Evolutionary conservation across 2,797 vertebrate genomes (phyloP), one percentile per base, ranked within the genome.

Genomic region (Danio choprae): DNA sequence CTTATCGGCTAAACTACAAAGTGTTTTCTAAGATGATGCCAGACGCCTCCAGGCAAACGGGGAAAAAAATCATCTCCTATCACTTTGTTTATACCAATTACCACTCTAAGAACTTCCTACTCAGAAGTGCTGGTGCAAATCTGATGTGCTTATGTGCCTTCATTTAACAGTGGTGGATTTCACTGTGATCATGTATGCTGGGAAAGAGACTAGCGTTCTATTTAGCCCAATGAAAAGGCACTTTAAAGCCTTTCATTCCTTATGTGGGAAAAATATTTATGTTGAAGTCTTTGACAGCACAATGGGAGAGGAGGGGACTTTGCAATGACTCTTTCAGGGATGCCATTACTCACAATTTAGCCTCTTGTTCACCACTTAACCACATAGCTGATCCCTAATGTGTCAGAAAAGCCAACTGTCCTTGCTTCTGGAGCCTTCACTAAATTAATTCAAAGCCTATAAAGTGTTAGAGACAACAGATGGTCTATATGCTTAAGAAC

Each of bases 381-480:
- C 12, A 7, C 0, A 36, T 11, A 86, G 12, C 50, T 60, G 16
- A 64, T 65, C 58, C 58, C 50, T 81, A 74, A 80, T 75, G 74
- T 70, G 58, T 81, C 59, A 85, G 86, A 86, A 90, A 88, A 84
- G 62, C 0, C 7, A 74, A 89, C 86, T 91, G 84, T 90, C 82
- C 84, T 82, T 75, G 87, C 81, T 84, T 88, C 83, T 71, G 89
- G 81, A 82, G 60, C 78, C 89, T 88, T 86, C 87, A 90, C 90
- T 90, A 86, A 89, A 80, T 55, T 84, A 87, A 90, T 91, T 89
- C 82, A 77, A 74, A 48, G 56, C 74, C 53, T 73, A 29, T 29
- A 60, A 7, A 20, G 51, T 74, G 83, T 64, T 79, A 74, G 82
- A 74, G 82, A 84, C 71, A 85, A 53, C 81, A 84, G 85, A 83